A percentile compares a stretch with the other conserved stretches of the same genome.
Conservation (phyloP, 2,888 invertebrate genomes). For the Lydus trimaculatus region DNA sequence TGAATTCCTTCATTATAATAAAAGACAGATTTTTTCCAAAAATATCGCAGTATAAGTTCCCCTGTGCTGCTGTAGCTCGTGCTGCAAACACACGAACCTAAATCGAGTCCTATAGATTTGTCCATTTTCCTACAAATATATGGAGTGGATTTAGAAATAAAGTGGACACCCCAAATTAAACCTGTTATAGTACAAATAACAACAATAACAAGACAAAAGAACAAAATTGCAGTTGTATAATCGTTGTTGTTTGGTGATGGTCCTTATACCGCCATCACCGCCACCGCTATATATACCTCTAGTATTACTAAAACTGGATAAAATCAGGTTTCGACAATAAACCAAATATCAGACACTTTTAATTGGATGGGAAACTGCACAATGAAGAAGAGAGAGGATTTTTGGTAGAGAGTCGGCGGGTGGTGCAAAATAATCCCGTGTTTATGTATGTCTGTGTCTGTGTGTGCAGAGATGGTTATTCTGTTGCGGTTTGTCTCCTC, state of each 20-base stretch:
- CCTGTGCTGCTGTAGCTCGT: no score
- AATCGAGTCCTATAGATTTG: no score
- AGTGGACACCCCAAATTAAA: no score
- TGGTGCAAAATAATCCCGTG: constrained; percentile 56
- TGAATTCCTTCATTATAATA: not conserved
- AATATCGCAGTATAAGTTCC: no score
- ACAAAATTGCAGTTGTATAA: not conserved
- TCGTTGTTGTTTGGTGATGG: not conserved
- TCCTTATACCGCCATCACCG: not conserved
- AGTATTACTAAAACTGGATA: constrained; percentile 38
- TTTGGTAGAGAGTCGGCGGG: constrained; percentile 54
- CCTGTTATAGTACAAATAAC: no score
- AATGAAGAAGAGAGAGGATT: constrained; percentile 44
- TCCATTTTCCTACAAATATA: no score
- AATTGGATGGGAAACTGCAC: constrained; percentile 58
- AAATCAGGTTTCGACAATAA: constrained; percentile 58
- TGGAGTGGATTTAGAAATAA: no score
- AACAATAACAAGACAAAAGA: not conserved
- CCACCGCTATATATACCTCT: no score
- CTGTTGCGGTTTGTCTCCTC: constrained; percentile 22
- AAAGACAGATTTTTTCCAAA: no score
- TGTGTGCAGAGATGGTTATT: constrained; percentile 8
- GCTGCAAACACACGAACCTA: no score
- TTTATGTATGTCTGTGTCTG: not conserved
- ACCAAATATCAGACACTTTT: constrained; percentile 57